Percentiles rank a stretch among this genome's conserved stretches.
These are phyloP conservation scores for Rosalia funebris DNA, from an alignment of 2,888 invertebrate species.

Conservation along the genomic window DNA sequence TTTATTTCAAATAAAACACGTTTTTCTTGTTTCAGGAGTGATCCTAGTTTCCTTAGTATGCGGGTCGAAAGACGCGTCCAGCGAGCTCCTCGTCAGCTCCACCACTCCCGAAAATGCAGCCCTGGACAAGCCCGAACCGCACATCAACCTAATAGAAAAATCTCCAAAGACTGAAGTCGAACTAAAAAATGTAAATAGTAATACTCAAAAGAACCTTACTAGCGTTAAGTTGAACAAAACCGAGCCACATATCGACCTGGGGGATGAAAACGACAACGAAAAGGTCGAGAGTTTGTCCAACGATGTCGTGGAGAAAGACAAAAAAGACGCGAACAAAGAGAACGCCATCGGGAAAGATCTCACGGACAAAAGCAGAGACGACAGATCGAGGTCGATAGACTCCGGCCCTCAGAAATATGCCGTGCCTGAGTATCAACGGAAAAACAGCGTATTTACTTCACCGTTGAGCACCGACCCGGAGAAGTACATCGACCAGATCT, in stretches of 20 bases:
- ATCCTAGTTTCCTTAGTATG: constrained; percentile 47
- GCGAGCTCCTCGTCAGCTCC: constrained; percentile 16
- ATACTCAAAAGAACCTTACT: constrained; percentile 30
- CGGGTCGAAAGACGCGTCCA: constrained; percentile 11
- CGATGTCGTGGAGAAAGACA: constrained; percentile 15
- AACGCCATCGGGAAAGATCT: constrained; percentile 28
- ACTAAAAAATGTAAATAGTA: constrained; percentile 35
- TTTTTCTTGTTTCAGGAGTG: constrained; percentile 48
- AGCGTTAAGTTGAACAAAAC: constrained; percentile 14
- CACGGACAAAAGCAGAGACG: constrained; percentile 36
- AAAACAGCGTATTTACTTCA: constrained; percentile 66
- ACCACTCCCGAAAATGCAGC: constrained; percentile 35
- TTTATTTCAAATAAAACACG: background rate
- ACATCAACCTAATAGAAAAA: constrained; percentile 45
- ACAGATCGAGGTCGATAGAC: constrained; percentile 56
- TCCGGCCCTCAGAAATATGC: constrained; percentile 64
- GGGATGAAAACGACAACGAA: background rate
- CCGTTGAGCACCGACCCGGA: constrained; percentile 64
- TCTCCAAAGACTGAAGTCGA: constrained; percentile 56
- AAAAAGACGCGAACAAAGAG: constrained; percentile 31
- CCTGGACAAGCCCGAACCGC: constrained; percentile 39
- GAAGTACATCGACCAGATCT: constrained; percentile 52
- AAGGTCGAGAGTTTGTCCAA: background rate
- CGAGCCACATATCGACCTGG: background rate
- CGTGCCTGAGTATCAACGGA: constrained; percentile 66